Conservation (phyloP, 1,140 invertebrate species). For the Marisa cornuarietis region DNA sequence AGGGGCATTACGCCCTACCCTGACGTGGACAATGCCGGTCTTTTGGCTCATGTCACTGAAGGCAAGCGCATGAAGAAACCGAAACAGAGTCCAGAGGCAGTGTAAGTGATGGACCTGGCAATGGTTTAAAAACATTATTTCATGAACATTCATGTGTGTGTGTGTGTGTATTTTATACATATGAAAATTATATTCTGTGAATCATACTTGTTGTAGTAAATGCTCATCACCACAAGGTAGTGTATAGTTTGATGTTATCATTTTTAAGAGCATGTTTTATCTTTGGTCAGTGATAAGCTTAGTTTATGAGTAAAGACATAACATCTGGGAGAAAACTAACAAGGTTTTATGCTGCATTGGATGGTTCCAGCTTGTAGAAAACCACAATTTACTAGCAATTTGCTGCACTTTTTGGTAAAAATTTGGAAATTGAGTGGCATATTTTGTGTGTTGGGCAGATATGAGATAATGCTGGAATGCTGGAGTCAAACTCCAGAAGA, state of each 20-base stretch:
- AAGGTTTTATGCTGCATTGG: not conserved
- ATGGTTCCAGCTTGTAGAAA: too few species aligned
- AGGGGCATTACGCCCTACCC: constrained; percentile 64
- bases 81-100: constrained; percentile 53
- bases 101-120: constrained; percentile 44
- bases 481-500: constrained; percentile 81
- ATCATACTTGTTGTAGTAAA: too few species aligned
- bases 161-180: not conserved
- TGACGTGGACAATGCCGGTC: constrained; percentile 48
- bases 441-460: constrained; percentile 60
- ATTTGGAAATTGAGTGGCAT: not conserved
- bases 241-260: too few species aligned
- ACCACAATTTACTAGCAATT: not conserved
- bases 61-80: constrained; percentile 57
- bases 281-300: too few species aligned
- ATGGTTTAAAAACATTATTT: not conserved
- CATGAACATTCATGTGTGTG: too few species aligned
- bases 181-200: too few species aligned
- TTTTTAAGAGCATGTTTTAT: too few species aligned
- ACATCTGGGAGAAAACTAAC: not conserved
- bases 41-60: constrained; percentile 44
- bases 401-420: not conserved
- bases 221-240: too few species aligned
- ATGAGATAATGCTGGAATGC: constrained; percentile 86
- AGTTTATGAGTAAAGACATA: too few species aligned